These are phyloP conservation scores for Prunella strophiata DNA, from an alignment of 2,797 vertebrate species.

Conservation along the genomic window DNA sequence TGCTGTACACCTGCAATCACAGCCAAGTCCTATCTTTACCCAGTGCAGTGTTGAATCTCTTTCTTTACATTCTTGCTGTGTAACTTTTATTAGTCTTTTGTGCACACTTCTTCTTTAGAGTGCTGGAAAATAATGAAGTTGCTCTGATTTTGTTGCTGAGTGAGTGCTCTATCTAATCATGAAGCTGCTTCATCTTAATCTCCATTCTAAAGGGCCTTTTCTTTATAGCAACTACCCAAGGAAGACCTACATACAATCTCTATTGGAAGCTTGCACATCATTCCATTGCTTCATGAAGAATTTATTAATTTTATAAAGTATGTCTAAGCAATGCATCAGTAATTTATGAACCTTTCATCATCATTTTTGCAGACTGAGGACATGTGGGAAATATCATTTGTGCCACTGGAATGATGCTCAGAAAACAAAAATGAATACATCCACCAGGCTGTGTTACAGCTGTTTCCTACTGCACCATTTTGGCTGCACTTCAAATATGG, in stretches of 20 bases:
- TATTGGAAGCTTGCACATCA: slow-evolving; percentile 11
- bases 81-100: slow-evolving; percentile 36
- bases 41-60: background rate
- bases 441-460: slow-evolving; percentile 4
- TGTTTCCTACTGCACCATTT: background rate
- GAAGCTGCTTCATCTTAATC: slow-evolving; percentile 22
- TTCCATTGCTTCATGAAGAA: slow-evolving; percentile 45
- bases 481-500: background rate
- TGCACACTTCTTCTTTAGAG: slow-evolving; percentile 4
- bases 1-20: background rate
- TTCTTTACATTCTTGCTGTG: background rate
- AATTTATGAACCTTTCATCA: slow-evolving; percentile 51
- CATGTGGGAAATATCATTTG: slow-evolving; percentile 56
- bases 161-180: background rate
- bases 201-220: slow-evolving; percentile 23
- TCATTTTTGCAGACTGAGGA: slow-evolving; percentile 23
- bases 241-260: slow-evolving; percentile 7
- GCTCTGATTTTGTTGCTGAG: background rate
- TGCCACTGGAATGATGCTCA: slow-evolving; percentile 48
- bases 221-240: slow-evolving; percentile 5
- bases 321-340: slow-evolving; percentile 36
- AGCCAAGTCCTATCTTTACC: background rate
- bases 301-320: slow-evolving; percentile 61
- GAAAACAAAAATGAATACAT: slow-evolving; percentile 34
- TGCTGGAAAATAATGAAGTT: slow-evolving; percentile 35